Percentiles rank a stretch among this genome's conserved stretches.
Conservation (phyloP, 2,888 invertebrate genomes). For the Gibbula magus region DNA sequence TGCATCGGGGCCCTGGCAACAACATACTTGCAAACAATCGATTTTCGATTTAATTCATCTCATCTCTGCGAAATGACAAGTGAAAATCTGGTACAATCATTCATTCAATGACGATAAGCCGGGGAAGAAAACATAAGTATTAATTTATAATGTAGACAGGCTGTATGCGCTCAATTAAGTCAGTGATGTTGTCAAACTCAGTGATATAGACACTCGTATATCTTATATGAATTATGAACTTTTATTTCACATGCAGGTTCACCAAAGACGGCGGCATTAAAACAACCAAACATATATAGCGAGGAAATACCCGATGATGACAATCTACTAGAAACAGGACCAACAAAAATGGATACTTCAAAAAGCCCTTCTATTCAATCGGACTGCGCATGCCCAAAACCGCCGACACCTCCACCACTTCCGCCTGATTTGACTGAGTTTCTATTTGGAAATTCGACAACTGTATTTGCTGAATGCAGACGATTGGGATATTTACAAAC, state of each 20-base stretch:
- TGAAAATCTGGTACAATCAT: too few species aligned
- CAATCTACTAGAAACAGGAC: neutral
- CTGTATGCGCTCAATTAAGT: too few species aligned
- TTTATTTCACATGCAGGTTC: neutral
- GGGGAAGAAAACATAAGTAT: too few species aligned
- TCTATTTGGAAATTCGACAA: neutral
- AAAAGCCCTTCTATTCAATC: neutral
- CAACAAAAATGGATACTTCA: neutral
- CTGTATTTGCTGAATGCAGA: neutral
- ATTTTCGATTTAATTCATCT: too few species aligned
- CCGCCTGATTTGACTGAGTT: neutral
- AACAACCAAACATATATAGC: neutral
- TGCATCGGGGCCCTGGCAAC: too few species aligned
- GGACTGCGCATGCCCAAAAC: neutral
- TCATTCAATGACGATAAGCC: too few species aligned
- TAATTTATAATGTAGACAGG: too few species aligned
- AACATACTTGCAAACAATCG: too few species aligned
- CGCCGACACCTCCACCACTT: conserved; percentile 1
- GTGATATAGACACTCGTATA: too few species aligned
- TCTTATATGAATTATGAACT: too few species aligned
- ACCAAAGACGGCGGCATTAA: neutral
- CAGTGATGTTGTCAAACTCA: too few species aligned
- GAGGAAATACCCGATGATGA: neutral
- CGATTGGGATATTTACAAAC: neutral
- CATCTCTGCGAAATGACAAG: too few species aligned